A percentile compares a stretch with the other conserved stretches of the same genome.
Evolutionary conservation across 2,888 invertebrate genomes (phyloP).

Genomic region (Mesorhabditis belari): DNA sequence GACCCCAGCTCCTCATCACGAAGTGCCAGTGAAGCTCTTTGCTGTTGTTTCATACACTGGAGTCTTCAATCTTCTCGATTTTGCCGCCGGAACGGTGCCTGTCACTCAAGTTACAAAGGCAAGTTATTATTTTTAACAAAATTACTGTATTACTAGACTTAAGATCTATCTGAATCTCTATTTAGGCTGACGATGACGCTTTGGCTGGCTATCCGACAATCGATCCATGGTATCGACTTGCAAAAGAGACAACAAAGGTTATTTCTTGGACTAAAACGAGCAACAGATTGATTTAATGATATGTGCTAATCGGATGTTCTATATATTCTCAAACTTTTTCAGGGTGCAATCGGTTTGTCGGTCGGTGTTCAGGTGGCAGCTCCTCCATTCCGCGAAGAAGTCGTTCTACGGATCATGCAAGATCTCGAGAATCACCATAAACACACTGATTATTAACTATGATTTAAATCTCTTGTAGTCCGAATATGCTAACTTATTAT

Average conservation of each 20-base stretch:
- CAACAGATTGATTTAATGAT: not conserved
- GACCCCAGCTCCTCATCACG: constrained; percentile 31
- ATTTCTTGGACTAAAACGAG: not conserved
- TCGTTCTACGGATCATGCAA: constrained; percentile 27
- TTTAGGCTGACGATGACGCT: constrained; percentile 22
- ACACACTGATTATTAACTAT: not conserved
- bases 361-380: constrained; percentile 43
- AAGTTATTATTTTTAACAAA: constrained; percentile 13
- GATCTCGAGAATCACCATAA: constrained; percentile 30
- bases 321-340: not conserved
- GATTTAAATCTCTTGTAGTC: too few relatives aligned
- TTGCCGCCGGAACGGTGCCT: constrained; percentile 46
- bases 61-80: constrained; percentile 53
- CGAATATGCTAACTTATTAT: too few relatives aligned
- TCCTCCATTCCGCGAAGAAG: constrained; percentile 42
- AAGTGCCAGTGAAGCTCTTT: constrained; percentile 31
- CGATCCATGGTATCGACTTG: constrained; percentile 32
- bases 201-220: constrained; percentile 31
- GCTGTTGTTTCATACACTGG: constrained; percentile 45
- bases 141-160: not conserved
- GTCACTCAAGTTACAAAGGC: constrained; percentile 1
- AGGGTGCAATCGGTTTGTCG: constrained; percentile 36
- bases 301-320: not conserved
- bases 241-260: constrained; percentile 24
- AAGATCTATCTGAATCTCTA: not conserved